A percentile compares a stretch with the other conserved stretches of the same genome.
Evolutionary conservation across 2,888 invertebrate species (phyloP).

Genomic region (Agonopterix arenella): DNA sequence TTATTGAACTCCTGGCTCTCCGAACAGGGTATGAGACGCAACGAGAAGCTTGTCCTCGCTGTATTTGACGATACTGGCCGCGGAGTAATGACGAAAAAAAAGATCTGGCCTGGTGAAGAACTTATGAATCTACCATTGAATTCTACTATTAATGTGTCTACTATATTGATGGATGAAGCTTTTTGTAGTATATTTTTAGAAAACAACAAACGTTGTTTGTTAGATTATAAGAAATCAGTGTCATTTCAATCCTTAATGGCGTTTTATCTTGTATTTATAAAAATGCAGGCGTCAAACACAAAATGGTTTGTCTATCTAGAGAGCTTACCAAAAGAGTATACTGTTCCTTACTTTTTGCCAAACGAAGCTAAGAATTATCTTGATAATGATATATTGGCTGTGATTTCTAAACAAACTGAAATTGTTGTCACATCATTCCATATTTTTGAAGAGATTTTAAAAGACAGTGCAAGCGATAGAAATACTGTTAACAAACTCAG

Average conservation of each 20-base stretch:
- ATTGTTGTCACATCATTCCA: constrained; percentile 58
- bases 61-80: constrained; percentile 83
- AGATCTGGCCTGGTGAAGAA: constrained; percentile 73
- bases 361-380: constrained; percentile 71
- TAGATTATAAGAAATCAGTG: constrained; percentile 49
- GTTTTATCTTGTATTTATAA: constrained; percentile 84
- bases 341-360: constrained; percentile 82
- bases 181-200: constrained; percentile 69
- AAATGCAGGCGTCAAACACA: constrained; percentile 70
- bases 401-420: constrained; percentile 68
- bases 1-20: constrained; percentile 73
- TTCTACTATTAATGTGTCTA: constrained; percentile 77
- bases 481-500: constrained; percentile 50
- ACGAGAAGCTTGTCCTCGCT: constrained; percentile 73
- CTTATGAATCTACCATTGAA: constrained; percentile 78
- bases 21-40: constrained; percentile 73
- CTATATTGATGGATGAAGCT: constrained; percentile 68
- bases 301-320: constrained; percentile 81
- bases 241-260: constrained; percentile 85
- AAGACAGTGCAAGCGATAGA: constrained; percentile 40
- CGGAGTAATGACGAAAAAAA: constrained; percentile 81
- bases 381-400: constrained; percentile 73
- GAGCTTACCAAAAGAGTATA: constrained; percentile 81
- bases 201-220: constrained; percentile 60
- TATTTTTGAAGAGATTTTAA: constrained; percentile 66